Evolutionary conservation across 2,888 invertebrate genomes (phyloP).

Genomic region (Caenorhabditis sp.): DNA sequence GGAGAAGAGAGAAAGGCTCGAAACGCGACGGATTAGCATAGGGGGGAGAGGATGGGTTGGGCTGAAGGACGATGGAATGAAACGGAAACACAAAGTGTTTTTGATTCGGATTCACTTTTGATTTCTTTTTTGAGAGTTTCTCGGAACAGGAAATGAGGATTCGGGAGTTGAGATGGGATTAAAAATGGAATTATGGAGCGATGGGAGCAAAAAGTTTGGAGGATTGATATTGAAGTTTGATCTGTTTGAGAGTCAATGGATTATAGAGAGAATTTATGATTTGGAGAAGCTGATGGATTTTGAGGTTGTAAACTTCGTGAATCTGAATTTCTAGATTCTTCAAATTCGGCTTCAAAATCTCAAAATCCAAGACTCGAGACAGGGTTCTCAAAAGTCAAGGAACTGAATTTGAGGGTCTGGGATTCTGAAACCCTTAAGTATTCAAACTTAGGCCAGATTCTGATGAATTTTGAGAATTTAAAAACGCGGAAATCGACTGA

Average conservation of each 20-base stretch:
- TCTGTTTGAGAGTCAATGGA: no score
- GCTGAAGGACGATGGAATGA: conserved; percentile 16
- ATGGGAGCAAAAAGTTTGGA: not conserved
- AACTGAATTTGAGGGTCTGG: no score
- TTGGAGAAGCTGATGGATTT: not conserved
- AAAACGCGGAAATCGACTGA: no score
- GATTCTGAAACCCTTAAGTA: no score
- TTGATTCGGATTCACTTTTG: not conserved
- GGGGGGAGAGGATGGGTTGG: not conserved
- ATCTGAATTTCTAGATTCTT: no score
- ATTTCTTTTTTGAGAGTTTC: not conserved
- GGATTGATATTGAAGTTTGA: no score
- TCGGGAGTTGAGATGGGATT: not conserved
- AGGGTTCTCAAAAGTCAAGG: no score
- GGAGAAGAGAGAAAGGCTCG: conserved; percentile 31
- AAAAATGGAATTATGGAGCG: not conserved
- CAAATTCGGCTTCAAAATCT: no score
- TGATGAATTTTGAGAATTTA: no score
- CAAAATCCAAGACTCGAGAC: no score
- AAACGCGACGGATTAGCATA: conserved; percentile 52
- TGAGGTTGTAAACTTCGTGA: no score
- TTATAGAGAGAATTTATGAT: not conserved
- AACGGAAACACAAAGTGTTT: conserved; percentile 9
- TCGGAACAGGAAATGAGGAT: not conserved
- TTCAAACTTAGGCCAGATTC: no score